Base-by-base conservation (phyloP, 2,797 vertebrate genomes). In the Tadarida brasiliensis region DNA sequence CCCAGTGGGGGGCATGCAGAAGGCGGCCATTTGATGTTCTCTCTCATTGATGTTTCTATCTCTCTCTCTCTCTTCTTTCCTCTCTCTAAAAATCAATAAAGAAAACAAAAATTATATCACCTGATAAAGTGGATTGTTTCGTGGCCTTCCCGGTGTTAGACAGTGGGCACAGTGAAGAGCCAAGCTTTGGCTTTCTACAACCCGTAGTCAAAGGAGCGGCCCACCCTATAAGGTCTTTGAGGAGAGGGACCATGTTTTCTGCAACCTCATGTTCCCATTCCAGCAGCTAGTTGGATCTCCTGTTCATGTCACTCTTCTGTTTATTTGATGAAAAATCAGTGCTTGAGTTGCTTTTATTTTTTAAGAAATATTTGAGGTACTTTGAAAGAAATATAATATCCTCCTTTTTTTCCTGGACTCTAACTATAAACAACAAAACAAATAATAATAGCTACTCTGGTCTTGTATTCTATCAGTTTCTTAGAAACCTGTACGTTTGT, bases 351-450 rank as follows among this genome's bases (percentile, higher is more conserved):
- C 39, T 59, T 86, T 78, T 16, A 22, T 54, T 63, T 93, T 84
- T 87, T 47, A 87, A 94, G 11, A 88, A 49, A 74, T 86, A 76
- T 57, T 68, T 76, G 47, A 84, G 73, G 61, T 96, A 57, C 87
- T 97, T 97, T 89, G 59, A 94, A 95, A 96, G 24, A 70, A 96
- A 49, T 39, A 82, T 87, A 91, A 94, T 96, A 81, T 20, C 44
- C 20, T 73, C 2, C 15, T 56, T 39, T 16, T 17, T 10, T 77
- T 39, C 33, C 56, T 12, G 74, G 14, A 86, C n/a, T 35, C 15
- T 67, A 49, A 90, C 65, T 11, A 33, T 73, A 93, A 85, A 65
- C 16, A 89, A 81, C 61, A 61, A 93, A 94, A 92, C 85, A 94
- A 87, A 78, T 61, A 83, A 68, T 0, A n/a, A 26, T 84, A 93